Conservation (phyloP, 30 jellyfish, hydroid and myxozoan species). For the Aurelia sp. region DNA sequence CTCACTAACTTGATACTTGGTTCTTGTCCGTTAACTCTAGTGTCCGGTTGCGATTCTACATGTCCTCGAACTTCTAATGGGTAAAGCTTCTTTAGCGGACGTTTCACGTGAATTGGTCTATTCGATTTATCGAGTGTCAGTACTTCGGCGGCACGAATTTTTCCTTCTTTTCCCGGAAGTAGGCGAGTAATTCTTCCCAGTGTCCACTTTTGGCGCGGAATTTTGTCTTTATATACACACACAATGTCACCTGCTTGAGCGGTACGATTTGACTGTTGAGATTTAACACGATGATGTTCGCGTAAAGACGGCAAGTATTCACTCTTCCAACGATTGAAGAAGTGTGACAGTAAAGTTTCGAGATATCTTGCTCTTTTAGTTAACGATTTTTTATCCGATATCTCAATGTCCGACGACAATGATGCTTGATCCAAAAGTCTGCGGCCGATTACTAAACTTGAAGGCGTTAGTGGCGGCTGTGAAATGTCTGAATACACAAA, state of each 20-base stretch:
- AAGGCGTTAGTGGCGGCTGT: conserved; percentile 16
- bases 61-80: neutral
- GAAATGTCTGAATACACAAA: neutral
- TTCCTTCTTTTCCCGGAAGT: neutral
- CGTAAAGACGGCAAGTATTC: conserved; percentile 44
- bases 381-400: conserved; percentile 7
- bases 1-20: neutral
- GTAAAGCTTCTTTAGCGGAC: neutral
- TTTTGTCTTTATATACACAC: neutral
- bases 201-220: neutral
- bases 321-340: conserved; percentile 26
- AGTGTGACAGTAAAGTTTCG: conserved; percentile 4
- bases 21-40: neutral
- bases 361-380: conserved; percentile 22
- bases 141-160: neutral
- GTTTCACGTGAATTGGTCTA: neutral
- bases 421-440: conserved; percentile 1
- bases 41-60: neutral
- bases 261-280: neutral
- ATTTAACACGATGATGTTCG: conserved; percentile 8
- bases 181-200: neutral
- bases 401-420: conserved; percentile 1
- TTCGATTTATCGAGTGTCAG: neutral
- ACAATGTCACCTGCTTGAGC: neutral
- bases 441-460: conserved; percentile 19